phyloP scores from a whole-genome alignment of 2,797 vertebrate genomes.

The Xiphorhynchus erythropygius region DNA sequence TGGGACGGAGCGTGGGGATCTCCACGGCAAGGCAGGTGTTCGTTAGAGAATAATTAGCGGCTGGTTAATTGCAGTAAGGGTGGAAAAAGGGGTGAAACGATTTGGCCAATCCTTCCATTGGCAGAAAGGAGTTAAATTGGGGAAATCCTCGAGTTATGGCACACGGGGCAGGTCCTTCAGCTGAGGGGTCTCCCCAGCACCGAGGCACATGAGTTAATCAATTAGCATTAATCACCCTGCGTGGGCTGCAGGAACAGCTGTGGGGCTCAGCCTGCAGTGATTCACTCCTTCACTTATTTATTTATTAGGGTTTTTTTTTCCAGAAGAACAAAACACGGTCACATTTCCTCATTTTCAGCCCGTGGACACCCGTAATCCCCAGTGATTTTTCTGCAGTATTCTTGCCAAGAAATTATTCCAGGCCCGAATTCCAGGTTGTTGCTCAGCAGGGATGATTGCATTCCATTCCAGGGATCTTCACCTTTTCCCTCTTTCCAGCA shows the following conservation, averaged over 20 bases:
- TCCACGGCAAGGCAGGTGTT: fast-evolving
- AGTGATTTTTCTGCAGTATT: not conserved
- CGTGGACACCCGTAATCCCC: not conserved
- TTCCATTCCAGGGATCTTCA: not conserved
- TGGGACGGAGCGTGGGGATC: not conserved
- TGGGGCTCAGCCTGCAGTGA: not conserved
- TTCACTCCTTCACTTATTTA: not conserved
- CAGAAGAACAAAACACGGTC: not conserved
- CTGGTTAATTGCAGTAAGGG: not conserved
- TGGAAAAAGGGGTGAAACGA: not conserved
- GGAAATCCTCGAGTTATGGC: not conserved
- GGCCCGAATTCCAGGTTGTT: not conserved
- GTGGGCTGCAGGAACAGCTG: not conserved
- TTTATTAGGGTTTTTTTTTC: not conserved
- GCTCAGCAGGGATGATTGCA: not conserved
- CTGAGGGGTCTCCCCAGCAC: not conserved
- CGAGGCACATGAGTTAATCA: not conserved
- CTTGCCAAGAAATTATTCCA: not conserved
- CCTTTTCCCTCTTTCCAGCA: not conserved
- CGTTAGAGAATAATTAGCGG: not conserved
- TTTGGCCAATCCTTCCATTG: not conserved
- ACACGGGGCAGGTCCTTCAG: not conserved
- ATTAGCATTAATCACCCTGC: not conserved
- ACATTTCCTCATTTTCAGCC: not conserved
- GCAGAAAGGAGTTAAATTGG: not conserved